Conservation (phyloP, 2,113 vertebrate species). For the Prionailurus viverrinus region DNA sequence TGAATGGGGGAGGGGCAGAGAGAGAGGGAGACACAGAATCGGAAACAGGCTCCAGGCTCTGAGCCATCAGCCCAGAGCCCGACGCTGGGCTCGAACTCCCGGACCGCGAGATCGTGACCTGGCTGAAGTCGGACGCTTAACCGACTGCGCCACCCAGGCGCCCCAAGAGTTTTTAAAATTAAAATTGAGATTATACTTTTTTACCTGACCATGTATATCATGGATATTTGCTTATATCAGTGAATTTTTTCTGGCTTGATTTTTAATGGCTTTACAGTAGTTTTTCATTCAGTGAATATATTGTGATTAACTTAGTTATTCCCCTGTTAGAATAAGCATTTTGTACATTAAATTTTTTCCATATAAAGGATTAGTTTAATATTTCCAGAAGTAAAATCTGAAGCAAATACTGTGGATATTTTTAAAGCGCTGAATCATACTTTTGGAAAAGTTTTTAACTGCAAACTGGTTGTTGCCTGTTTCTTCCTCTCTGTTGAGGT, state of each 20-base stretch:
- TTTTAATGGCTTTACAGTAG: neutral
- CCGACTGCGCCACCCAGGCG: too few relatives aligned
- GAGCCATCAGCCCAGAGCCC: too few relatives aligned
- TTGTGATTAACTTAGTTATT: neutral
- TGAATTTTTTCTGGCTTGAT: slow-evolving; percentile 33
- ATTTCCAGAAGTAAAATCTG: slow-evolving; percentile 50
- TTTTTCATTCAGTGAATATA: slow-evolving; percentile 21
- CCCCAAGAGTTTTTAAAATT: slow-evolving; percentile 45
- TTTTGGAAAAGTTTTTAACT: slow-evolving; percentile 31
- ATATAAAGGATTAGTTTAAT: neutral
- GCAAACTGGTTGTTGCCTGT: neutral
- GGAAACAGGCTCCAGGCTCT: too few relatives aligned
- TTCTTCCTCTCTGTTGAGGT: neutral
- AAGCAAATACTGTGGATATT: slow-evolving; percentile 13
- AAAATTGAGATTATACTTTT: slow-evolving; percentile 22
- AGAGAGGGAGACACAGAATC: too few relatives aligned
- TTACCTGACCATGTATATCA: neutral
- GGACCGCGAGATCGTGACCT: too few relatives aligned
- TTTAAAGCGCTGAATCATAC: slow-evolving; percentile 24
- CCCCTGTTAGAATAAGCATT: neutral
- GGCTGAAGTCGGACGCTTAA: too few relatives aligned
- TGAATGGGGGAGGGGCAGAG: too few relatives aligned
- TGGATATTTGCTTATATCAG: slow-evolving; percentile 15
- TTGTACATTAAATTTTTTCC: neutral
- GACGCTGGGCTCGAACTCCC: too few relatives aligned